These are phyloP conservation scores for Pachydiplax longipennis DNA, from an alignment of 2,888 invertebrate genomes.

Conservation along the genomic window DNA sequence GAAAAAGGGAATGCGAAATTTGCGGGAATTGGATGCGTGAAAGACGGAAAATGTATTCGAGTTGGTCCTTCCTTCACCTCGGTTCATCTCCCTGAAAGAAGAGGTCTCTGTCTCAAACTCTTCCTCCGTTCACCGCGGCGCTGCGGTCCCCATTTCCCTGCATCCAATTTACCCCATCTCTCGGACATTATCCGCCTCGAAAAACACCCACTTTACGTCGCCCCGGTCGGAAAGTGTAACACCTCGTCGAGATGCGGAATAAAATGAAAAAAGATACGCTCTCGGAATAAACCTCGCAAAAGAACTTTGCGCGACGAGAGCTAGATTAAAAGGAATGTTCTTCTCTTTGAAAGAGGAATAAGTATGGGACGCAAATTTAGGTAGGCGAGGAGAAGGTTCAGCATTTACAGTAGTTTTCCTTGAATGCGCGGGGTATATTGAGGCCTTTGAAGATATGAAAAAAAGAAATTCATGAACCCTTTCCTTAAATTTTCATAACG, in stretches of 20 bases:
- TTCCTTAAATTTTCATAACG: too few relatives aligned
- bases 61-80: neutral
- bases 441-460: too few relatives aligned
- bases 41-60: neutral
- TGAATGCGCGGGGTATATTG: too few relatives aligned
- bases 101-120: neutral
- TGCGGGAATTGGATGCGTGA: neutral
- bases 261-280: too few relatives aligned
- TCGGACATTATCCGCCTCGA: neutral
- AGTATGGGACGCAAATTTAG: neutral
- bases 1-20: neutral
- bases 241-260: neutral
- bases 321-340: neutral
- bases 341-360: neutral
- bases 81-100: too few relatives aligned
- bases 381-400: neutral
- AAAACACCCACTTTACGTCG: neutral
- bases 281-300: too few relatives aligned
- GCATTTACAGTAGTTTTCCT: neutral
- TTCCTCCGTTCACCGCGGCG: neutral
- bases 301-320: too few relatives aligned
- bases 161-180: neutral
- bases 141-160: neutral
- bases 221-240: neutral
- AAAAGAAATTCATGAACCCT: too few relatives aligned